phyloP scores from a whole-genome alignment of 2,113 vertebrate genomes.

The Loxodonta africana region DNA sequence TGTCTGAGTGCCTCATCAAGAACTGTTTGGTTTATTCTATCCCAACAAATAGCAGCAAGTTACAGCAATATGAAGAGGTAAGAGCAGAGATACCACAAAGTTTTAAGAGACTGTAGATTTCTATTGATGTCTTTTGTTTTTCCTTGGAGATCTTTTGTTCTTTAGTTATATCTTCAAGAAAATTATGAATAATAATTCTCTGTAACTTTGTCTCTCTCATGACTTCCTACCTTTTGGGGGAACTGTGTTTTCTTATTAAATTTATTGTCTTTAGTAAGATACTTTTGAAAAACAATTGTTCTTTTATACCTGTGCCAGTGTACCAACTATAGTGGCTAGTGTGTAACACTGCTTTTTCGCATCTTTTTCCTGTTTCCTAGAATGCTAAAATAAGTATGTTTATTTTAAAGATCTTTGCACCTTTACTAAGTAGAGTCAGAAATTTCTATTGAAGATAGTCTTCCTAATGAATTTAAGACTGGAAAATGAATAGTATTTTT shows the following conservation, averaged over 20 bases:
- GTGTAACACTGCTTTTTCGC: neutral
- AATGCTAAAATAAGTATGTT: constrained; percentile 40
- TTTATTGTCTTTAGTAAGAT: constrained; percentile 21
- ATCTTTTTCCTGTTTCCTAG: neutral
- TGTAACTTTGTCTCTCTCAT: constrained; percentile 20
- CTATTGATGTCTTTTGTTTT: neutral
- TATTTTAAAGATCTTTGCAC: constrained; percentile 52
- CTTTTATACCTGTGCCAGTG: constrained; percentile 1
- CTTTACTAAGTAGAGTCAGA: neutral
- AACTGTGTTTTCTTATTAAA: constrained; percentile 41
- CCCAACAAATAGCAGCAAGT: constrained; percentile 94
- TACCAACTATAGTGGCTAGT: neutral
- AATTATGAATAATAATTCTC: constrained; percentile 21
- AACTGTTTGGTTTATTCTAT: constrained; percentile 96
- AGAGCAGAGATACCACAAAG: neutral
- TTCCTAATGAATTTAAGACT: constrained; percentile 53
- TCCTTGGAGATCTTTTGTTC: constrained; percentile 23
- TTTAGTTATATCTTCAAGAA: constrained; percentile 21
- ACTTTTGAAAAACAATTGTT: constrained; percentile 31
- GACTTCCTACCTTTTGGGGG: neutral
- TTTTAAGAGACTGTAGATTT: neutral
- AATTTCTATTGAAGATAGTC: constrained; percentile 43
- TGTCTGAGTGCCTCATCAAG: constrained; percentile 95
- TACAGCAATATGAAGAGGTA: constrained; percentile 95
- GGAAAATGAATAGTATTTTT: constrained; percentile 32